Evolutionary conservation across 1,140 invertebrate genomes (phyloP).

Genomic region (Drosophila leontia): DNA sequence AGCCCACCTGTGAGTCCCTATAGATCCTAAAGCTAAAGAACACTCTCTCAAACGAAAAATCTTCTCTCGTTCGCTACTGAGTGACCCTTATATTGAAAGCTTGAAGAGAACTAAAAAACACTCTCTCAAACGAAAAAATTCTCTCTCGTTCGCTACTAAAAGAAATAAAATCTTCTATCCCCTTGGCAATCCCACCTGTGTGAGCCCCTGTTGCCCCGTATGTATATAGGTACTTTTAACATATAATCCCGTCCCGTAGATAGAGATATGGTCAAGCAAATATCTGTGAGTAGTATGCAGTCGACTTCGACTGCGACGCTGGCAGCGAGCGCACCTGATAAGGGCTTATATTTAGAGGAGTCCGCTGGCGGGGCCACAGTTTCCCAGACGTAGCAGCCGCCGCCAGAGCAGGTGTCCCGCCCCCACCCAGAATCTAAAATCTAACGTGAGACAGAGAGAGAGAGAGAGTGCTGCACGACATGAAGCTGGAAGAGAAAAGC

Average conservation of each 20-base stretch:
- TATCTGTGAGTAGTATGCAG: constrained; percentile 16
- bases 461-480: background rate
- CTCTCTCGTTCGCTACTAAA: background rate
- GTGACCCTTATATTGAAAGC: too few relatives aligned
- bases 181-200: background rate
- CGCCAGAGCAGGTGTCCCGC: constrained; percentile 20
- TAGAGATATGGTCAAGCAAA: constrained; percentile 27
- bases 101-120: too few relatives aligned
- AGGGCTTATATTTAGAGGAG: constrained; percentile 69
- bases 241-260: constrained; percentile 1
- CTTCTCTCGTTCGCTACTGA: too few relatives aligned
- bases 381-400: constrained; percentile 46
- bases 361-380: constrained; percentile 50
- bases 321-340: constrained; percentile 31
- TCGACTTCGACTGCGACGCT: constrained; percentile 19
- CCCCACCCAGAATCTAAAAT: background rate
- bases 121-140: too few relatives aligned
- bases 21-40: too few relatives aligned
- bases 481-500: constrained; percentile 64
- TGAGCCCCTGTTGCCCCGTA: constrained; percentile 13
- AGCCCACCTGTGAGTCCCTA: too few relatives aligned
- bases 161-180: background rate
- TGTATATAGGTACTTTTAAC: background rate
- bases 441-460: background rate
- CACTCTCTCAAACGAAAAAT: too few relatives aligned